A percentile compares a stretch with the other conserved stretches of the same genome.
These are phyloP conservation scores for Prietella phreatophila DNA, from an alignment of 2,113 vertebrate species.

Conservation along the genomic window DNA sequence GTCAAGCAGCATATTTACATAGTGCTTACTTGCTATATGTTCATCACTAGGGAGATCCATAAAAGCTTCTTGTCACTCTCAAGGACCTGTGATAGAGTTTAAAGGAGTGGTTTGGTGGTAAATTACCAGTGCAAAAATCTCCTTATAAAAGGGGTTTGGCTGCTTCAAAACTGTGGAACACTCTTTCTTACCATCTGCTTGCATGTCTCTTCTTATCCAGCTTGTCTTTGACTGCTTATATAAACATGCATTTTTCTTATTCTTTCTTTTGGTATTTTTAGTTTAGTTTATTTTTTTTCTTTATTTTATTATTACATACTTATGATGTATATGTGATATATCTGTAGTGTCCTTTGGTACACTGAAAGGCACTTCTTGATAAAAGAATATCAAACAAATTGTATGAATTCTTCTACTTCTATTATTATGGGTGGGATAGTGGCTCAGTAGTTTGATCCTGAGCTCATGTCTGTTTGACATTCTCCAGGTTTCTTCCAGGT, in stretches of 20 bases:
- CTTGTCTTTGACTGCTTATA: neutral
- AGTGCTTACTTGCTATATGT: slow-evolving; percentile 23
- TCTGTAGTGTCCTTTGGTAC: no score
- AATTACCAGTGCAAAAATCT: neutral
- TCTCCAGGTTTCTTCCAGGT: neutral
- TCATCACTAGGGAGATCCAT: neutral
- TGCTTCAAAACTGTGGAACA: neutral
- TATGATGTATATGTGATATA: neutral
- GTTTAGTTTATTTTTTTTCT: no score
- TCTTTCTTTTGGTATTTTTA: neutral
- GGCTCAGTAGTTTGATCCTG: neutral
- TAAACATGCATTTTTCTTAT: neutral
- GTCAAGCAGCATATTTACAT: slow-evolving; percentile 30
- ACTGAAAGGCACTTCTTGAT: no score
- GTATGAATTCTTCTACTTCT: neutral
- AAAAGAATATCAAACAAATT: neutral
- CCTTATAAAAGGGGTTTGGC: neutral
- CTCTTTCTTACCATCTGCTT: neutral
- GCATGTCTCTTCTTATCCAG: neutral
- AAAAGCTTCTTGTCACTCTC: slow-evolving; percentile 1
- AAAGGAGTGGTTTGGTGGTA: neutral
- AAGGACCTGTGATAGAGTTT: neutral
- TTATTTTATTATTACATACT: neutral
- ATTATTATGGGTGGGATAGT: neutral
- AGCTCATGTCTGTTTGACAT: neutral